phyloP scores from a whole-genome alignment of 2,888 invertebrate genomes.

The Spilarctia lutea region DNA sequence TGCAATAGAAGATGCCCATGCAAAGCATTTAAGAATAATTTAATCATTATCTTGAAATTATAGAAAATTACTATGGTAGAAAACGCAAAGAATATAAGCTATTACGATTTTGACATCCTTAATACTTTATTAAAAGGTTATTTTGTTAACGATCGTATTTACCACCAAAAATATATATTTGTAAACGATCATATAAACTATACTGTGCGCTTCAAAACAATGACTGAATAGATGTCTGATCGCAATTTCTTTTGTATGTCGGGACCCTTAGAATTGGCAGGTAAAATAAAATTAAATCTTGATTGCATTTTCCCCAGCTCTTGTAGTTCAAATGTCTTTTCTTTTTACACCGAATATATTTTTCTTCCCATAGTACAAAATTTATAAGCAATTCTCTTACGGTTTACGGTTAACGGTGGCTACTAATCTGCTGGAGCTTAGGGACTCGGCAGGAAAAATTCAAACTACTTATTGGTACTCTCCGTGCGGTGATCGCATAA shows the following conservation, averaged over 20 bases:
- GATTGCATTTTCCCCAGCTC: not conserved
- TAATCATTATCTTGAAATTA: too few species aligned
- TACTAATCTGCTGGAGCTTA: not conserved
- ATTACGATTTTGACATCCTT: too few species aligned
- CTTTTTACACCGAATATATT: not conserved
- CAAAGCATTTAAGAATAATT: too few species aligned
- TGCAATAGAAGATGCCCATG: too few species aligned
- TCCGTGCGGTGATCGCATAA: too few species aligned
- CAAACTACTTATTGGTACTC: not conserved
- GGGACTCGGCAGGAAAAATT: not conserved
- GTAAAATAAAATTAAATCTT: not conserved
- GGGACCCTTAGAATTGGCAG: not conserved
- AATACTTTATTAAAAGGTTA: too few species aligned
- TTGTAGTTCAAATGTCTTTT: not conserved
- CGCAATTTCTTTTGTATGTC: not conserved
- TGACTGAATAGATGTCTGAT: not conserved
- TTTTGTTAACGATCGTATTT: too few species aligned
- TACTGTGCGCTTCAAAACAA: not conserved
- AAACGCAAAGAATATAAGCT: too few species aligned
- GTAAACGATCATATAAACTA: not conserved
- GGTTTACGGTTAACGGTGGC: not conserved
- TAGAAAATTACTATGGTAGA: too few species aligned
- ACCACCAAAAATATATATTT: not conserved
- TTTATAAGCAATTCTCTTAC: not conserved
- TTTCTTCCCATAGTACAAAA: not conserved